phyloP scores from a whole-genome alignment of 2,888 invertebrate genomes.

The Lutraria lutraria region DNA sequence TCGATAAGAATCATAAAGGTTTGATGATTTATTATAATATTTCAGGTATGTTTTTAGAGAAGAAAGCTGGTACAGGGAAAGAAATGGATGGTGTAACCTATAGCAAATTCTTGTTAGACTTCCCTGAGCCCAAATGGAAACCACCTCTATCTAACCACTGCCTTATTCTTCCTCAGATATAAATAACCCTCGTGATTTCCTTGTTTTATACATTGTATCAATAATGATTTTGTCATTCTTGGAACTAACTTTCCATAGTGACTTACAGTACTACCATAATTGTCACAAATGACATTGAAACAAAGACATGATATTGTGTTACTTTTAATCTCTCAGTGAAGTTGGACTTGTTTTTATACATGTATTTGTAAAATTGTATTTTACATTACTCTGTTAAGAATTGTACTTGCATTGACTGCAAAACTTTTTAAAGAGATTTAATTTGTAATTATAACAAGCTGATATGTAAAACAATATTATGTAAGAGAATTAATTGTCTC shows the following conservation, averaged over 20 bases:
- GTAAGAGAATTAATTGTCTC: not conserved
- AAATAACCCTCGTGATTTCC: constrained; percentile 10
- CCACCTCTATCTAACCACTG: constrained; percentile 85
- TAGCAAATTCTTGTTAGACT: constrained; percentile 76
- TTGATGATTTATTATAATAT: not conserved
- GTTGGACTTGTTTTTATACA: not conserved
- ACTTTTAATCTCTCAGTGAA: not conserved
- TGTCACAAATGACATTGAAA: not conserved
- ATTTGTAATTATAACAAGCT: not conserved
- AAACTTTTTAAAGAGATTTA: not conserved
- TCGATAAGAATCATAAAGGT: too few species aligned
- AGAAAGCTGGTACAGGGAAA: constrained; percentile 81
- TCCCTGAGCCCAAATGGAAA: constrained; percentile 82
- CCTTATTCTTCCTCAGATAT: constrained; percentile 79
- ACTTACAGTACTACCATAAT: not conserved
- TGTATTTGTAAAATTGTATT: not conserved
- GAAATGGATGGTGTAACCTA: constrained; percentile 80
- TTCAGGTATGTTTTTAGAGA: constrained; percentile 85
- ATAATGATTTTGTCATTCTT: not conserved
- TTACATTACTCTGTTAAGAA: not conserved
- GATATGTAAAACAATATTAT: not conserved
- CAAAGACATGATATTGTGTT: not conserved
- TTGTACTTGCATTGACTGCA: not conserved
- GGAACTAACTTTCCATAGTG: not conserved
- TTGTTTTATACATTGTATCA: not conserved